Percentiles rank a stretch among this genome's conserved stretches.
These are phyloP conservation scores for Xiphydria camelus DNA, from an alignment of 2,888 invertebrate species.

Conservation along the genomic window DNA sequence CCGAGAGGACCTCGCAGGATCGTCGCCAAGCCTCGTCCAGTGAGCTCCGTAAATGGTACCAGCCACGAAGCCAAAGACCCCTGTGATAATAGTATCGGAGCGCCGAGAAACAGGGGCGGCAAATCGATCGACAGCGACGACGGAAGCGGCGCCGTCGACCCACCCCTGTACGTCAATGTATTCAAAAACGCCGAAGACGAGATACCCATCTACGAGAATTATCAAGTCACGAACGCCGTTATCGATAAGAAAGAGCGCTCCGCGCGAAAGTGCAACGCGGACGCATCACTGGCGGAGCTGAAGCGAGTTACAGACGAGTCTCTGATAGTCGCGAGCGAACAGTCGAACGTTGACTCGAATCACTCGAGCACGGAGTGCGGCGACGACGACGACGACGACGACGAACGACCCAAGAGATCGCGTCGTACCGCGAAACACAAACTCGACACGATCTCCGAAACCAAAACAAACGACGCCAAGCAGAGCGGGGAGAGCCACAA, in stretches of 20 bases:
- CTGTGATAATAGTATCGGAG: slow-evolving; percentile 25
- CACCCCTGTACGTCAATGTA: slow-evolving; percentile 39
- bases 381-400: slow-evolving; percentile 6
- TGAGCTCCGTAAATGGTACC: not conserved
- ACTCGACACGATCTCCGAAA: slow-evolving; percentile 8
- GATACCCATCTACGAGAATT: slow-evolving; percentile 40
- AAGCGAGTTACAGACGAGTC: not conserved
- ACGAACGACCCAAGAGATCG: not conserved
- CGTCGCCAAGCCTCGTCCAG: not conserved
- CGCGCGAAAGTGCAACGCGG: not conserved
- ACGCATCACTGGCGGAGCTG: not conserved
- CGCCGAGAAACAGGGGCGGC: not conserved
- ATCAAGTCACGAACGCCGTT: slow-evolving; percentile 9
- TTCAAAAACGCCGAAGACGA: slow-evolving; percentile 26
- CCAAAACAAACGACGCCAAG: not conserved
- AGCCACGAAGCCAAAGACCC: slow-evolving; percentile 26
- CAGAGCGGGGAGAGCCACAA: not conserved
- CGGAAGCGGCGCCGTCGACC: slow-evolving; percentile 2
- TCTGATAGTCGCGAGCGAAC: not conserved
- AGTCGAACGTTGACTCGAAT: not conserved
- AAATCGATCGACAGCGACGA: not conserved
- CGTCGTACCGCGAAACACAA: not conserved
- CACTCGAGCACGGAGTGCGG: not conserved
- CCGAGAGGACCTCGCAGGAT: not conserved
- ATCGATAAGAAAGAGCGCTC: slow-evolving; percentile 8